Evolutionary conservation across 2,888 invertebrate species (phyloP), one percentile per base, ranked within the genome.

Genomic region (Heterodera filipjevi): DNA sequence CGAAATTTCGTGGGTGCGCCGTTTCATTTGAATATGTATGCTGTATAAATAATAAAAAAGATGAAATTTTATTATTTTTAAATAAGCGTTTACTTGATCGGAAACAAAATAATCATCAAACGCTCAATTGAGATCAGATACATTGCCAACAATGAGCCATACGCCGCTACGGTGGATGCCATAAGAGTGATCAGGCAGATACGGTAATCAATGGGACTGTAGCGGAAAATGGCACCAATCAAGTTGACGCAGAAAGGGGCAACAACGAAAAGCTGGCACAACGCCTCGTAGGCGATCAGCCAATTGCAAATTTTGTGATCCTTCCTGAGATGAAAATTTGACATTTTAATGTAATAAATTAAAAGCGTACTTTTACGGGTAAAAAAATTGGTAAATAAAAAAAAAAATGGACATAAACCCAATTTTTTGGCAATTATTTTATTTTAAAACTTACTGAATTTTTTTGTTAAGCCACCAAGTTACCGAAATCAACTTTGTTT

Each of bases 51-150:
- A 19, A 35, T 3, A 19, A 19, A 19, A 19, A 19, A 68, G 16
- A 68, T 68, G 19, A 35, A 33, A 68, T 68, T 19, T 68, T 19
- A 39, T 46, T 16, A 33, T 71, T 71, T 71, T 33, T 71, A 33
- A 5, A 71, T 71, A 19, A 16, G 8, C n/a, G 6, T 22, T 59
- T 22, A 75, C 75, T 66, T 30, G 30, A 68, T 33, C 3, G 75
- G 75, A 30, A 44, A 75, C 27, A 75, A 2, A 5, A 75, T 33
- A 46, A 75, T 75, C 68, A 75, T 30, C 66, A 53, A 22, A 8
- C 75, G 46, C 35, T 75, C 75, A 6, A 75, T 3, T 33, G 75
- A 75, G 10, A 75, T 64, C 44, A 75, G 49, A 75, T 75, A 75
- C 32, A 75, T 64, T n/a, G 75, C 32, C 59, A 75, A 66, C 19